Evolutionary conservation across 2,113 vertebrate genomes (phyloP), one percentile per base, ranked within the genome.

Genomic region (Syngnathus scovelli): DNA sequence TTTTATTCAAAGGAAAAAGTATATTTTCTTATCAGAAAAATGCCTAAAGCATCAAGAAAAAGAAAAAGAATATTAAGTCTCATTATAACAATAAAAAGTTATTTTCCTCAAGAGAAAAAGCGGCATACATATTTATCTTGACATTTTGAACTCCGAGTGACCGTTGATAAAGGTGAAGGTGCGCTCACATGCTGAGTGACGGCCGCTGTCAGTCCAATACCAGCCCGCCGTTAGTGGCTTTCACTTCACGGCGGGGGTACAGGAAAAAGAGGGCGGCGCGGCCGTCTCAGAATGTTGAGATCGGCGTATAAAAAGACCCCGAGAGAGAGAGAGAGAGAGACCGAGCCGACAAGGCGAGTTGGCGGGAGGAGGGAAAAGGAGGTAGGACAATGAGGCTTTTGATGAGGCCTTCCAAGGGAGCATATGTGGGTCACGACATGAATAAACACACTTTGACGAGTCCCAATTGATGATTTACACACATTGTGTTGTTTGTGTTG

Each of bases 361-460:
- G 75, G 72, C 65, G 65, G 69, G 71, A 39, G 59, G 80, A 79
- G 78, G 69, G 66, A 68, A 62, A 44, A 76, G 43, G 1, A 51
- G 65, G 73, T 55, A 79, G 81, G 87, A 91, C 90, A 91, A 90
- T 88, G 76, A 81, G 79, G 62, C 83, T 86, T 85, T 90, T 90
- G 87, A 88, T 81, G 78, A 76, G 74, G 77, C 70, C 72, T 82
- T 89, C 87, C 79, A 83, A 66, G 81, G 80, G 79, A 83, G 82
- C 83, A 85, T 81, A 86, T 85, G 83, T 78, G 81, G 82, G 88
- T 87, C 85, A 82, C 58, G 56, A 68, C 69, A 70, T 81, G 83
- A 87, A 90, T 86, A 87, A 84, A 84, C 78, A 71, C 65, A 79
- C 86, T 83, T 76, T 84, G 82, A 79, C 77, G 75, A 52, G 61